Percentiles rank a stretch among this genome's conserved stretches.
phyloP scores from a whole-genome alignment of 2,797 vertebrate genomes.

The Sphaeramia orbicularis region DNA sequence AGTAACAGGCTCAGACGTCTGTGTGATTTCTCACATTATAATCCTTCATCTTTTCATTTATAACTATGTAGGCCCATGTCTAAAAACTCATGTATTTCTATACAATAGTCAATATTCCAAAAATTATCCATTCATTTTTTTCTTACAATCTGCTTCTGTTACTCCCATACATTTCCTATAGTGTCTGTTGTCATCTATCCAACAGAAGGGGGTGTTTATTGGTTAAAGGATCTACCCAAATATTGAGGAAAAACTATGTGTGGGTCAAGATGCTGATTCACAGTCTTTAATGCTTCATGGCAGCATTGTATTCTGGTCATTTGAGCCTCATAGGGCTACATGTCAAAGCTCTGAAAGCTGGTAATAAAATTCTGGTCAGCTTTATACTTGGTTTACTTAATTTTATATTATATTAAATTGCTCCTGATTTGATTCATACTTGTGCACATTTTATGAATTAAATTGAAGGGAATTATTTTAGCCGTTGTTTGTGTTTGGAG shows the following conservation, averaged over 20 bases:
- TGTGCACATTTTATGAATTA: background rate
- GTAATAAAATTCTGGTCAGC: too few relatives aligned
- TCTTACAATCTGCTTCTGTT: background rate
- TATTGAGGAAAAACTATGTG: too few relatives aligned
- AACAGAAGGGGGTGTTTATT: background rate
- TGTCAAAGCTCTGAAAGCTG: background rate
- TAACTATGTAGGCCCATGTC: background rate
- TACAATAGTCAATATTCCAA: too few relatives aligned
- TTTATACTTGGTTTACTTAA: too few relatives aligned
- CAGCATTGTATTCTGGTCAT: too few relatives aligned
- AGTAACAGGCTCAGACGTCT: background rate
- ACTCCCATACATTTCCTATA: background rate
- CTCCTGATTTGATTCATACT: background rate
- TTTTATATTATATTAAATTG: background rate
- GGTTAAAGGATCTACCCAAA: too few relatives aligned
- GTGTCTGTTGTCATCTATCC: background rate
- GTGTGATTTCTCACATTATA: slow-evolving; percentile 1
- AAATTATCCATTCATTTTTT: background rate
- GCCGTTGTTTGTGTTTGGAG: background rate
- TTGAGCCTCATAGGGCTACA: background rate
- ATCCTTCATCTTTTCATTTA: background rate
- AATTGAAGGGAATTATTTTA: background rate
- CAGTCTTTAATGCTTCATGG: background rate
- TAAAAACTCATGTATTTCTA: background rate
- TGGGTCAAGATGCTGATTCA: slow-evolving; percentile 1